Evolutionary conservation across 2,797 vertebrate genomes (phyloP).

Genomic region (Gambusia yucatana): DNA sequence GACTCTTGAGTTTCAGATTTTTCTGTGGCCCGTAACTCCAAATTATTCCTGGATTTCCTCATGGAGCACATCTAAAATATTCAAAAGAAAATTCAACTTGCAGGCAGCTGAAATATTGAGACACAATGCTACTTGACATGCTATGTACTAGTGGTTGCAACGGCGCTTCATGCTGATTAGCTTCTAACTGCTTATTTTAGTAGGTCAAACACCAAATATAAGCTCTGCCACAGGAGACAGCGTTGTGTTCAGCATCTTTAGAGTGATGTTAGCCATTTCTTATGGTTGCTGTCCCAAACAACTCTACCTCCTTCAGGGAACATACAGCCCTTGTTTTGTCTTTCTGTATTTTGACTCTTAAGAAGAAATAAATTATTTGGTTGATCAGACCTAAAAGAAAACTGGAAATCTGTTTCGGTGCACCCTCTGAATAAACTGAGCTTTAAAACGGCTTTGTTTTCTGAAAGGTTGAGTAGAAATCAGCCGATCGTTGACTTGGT

Average conservation of each 20-base stretch:
- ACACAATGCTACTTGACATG: not conserved
- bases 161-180: not conserved
- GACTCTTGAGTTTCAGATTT: not conserved
- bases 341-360: not conserved
- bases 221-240: too few species aligned
- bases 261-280: not conserved
- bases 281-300: not conserved
- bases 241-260: not conserved
- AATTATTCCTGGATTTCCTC: not conserved
- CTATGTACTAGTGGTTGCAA: not conserved
- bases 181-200: too few species aligned
- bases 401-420: not conserved
- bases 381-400: not conserved
- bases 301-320: not conserved
- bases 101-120: not conserved
- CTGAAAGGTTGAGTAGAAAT: not conserved
- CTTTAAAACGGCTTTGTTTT: not conserved
- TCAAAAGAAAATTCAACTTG: not conserved
- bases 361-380: not conserved
- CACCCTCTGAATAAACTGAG: not conserved
- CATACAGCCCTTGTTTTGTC: not conserved
- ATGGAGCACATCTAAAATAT: not conserved
- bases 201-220: too few species aligned
- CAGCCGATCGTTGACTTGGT: slow-evolving; percentile 17
- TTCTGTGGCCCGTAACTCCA: not conserved